A percentile compares a stretch with the other conserved stretches of the same genome.
Evolutionary conservation across 2,888 invertebrate genomes (phyloP).

Genomic region (Oligia strigilis): DNA sequence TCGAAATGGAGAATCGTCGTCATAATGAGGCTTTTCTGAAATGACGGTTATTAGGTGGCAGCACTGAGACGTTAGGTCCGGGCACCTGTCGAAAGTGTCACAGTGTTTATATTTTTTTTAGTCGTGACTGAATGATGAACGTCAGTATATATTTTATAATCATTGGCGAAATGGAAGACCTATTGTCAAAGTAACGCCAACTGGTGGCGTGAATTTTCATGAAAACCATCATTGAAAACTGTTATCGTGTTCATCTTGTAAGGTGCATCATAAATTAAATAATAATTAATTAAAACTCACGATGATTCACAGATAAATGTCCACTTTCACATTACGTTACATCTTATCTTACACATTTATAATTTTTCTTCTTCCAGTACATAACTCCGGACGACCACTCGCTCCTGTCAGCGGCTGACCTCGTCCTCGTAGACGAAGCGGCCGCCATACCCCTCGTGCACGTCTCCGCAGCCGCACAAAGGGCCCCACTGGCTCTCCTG

Average conservation of each 20-base stretch:
- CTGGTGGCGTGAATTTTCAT: too few species aligned
- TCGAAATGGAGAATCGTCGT: neutral
- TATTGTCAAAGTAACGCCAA: too few species aligned
- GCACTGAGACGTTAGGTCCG: too few species aligned
- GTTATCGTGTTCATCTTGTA: neutral
- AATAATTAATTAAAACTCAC: neutral
- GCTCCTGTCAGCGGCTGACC: conserved; percentile 97
- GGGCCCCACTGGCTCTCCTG: conserved; percentile 98
- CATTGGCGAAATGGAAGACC: too few species aligned
- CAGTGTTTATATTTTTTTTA: too few species aligned
- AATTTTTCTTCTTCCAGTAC: conserved; percentile 91
- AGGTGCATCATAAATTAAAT: too few species aligned
- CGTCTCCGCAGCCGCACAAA: conserved; percentile 96
- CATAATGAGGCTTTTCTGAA: neutral
- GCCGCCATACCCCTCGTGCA: conserved; percentile 99
- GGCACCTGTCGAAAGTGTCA: too few species aligned
- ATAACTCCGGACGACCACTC: conserved; percentile 98
- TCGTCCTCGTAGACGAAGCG: conserved; percentile 99
- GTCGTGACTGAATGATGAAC: too few species aligned
- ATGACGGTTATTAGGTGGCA: too few species aligned
- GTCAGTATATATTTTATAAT: too few species aligned
- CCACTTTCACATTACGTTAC: neutral
- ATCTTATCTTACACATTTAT: neutral
- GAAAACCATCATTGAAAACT: neutral
- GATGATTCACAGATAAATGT: neutral